A percentile compares a stretch with the other conserved stretches of the same genome.
These are phyloP conservation scores for Oryzias curvinotus DNA, from an alignment of 2,113 vertebrate species.

Conservation along the genomic window DNA sequence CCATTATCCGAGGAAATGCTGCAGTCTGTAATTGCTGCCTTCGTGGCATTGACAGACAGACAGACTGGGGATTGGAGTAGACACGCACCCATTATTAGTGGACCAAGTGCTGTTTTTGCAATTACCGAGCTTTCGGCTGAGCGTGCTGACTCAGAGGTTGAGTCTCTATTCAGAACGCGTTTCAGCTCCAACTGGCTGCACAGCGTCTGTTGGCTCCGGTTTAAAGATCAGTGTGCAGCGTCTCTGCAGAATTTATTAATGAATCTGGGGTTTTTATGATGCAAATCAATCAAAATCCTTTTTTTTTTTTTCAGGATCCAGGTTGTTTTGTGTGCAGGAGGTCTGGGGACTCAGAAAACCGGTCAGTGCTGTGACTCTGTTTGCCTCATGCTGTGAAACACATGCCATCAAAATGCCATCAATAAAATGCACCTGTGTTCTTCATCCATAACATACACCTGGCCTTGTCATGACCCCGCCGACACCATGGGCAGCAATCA, in stretches of 20 bases:
- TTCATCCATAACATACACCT: too few species aligned
- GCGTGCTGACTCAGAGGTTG: conserved; percentile 69
- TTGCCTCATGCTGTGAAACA: too few species aligned
- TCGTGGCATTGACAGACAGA: conserved; percentile 71
- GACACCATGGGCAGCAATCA: too few species aligned
- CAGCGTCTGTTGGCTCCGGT: conserved; percentile 60
- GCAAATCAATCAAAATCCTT: neutral
- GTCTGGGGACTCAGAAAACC: too few species aligned
- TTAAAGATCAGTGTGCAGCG: conserved; percentile 29
- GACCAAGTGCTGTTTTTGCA: conserved; percentile 80
- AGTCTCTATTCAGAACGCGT: conserved; percentile 62
- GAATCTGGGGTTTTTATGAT: conserved; percentile 1
- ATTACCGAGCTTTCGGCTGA: conserved; percentile 77
- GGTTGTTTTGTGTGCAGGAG: too few species aligned
- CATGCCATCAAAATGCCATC: too few species aligned
- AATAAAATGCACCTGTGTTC: too few species aligned
- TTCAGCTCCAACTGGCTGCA: conserved; percentile 67
- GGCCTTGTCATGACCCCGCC: too few species aligned
- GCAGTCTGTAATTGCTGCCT: conserved; percentile 74
- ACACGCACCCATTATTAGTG: conserved; percentile 78
- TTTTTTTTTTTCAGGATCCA: neutral
- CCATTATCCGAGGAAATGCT: conserved; percentile 49
- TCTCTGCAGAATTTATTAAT: conserved; percentile 19
- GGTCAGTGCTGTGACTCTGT: too few species aligned
- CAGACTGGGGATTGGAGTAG: conserved; percentile 75